Conservation (phyloP, 2,888 invertebrate species). For the Oscheius sp. region DNA sequence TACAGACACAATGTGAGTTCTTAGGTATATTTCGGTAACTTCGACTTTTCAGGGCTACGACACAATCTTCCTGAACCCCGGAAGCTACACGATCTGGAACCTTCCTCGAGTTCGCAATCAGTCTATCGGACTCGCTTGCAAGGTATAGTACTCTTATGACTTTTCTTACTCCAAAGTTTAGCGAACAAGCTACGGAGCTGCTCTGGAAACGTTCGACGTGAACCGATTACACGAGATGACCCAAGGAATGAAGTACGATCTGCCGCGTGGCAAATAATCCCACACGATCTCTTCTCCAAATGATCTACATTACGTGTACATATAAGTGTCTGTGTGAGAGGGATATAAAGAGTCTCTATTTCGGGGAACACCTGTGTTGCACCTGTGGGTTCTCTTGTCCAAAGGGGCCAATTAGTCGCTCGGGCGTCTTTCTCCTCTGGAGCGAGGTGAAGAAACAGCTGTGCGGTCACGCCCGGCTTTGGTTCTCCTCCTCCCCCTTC, state of each 20-base stretch:
- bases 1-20: slow-evolving; percentile 57
- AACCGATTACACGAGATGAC: slow-evolving; percentile 50
- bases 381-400: background rate
- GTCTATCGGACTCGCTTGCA: slow-evolving; percentile 60
- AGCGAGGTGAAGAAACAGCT: background rate
- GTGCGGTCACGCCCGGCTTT: background rate
- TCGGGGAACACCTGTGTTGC: background rate
- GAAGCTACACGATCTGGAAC: slow-evolving; percentile 67
- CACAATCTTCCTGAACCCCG: slow-evolving; percentile 63
- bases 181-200: slow-evolving; percentile 41
- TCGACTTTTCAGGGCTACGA: slow-evolving; percentile 56
- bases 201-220: slow-evolving; percentile 57
- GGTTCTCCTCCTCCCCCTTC: background rate
- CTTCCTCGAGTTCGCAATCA: slow-evolving; percentile 52
- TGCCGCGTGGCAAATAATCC: slow-evolving; percentile 56
- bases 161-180: background rate
- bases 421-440: background rate
- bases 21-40: background rate
- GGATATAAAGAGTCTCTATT: slow-evolving; percentile 27
- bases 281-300: slow-evolving; percentile 11
- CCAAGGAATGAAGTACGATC: slow-evolving; percentile 58
- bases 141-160: slow-evolving; percentile 3
- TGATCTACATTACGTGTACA: slow-evolving; percentile 26
- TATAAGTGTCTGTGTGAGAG: slow-evolving; percentile 12
- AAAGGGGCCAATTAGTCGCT: background rate